Percentiles rank a stretch among this genome's conserved stretches.
phyloP scores from a whole-genome alignment of 2,888 invertebrate genomes.

The Atethmia centrago region DNA sequence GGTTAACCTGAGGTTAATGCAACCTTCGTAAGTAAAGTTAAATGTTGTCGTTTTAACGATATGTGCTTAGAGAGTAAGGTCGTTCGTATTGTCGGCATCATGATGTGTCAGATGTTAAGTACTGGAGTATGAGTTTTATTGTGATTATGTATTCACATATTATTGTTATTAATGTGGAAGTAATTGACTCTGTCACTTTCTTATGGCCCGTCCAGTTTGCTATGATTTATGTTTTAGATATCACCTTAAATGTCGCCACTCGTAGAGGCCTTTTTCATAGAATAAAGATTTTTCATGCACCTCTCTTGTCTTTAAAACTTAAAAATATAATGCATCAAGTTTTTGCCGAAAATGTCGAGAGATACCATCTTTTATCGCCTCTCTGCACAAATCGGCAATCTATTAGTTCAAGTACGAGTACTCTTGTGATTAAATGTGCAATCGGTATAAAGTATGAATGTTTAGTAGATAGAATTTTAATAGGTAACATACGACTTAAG shows the following conservation, averaged over 20 bases:
- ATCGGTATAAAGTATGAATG: background rate
- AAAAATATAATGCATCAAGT: background rate
- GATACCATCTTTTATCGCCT: background rate
- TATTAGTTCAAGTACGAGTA: background rate
- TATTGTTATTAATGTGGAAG: background rate
- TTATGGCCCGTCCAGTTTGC: too few relatives aligned
- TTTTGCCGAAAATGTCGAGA: background rate
- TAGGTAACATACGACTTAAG: background rate
- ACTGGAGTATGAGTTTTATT: background rate
- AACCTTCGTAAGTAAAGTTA: constrained; percentile 63
- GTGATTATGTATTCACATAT: background rate
- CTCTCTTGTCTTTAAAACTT: background rate
- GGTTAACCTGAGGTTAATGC: constrained; percentile 72
- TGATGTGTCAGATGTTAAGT: background rate
- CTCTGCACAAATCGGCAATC: background rate
- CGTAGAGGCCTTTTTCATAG: background rate
- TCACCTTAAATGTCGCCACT: background rate
- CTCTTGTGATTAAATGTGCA: background rate
- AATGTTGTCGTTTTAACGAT: constrained; percentile 47
- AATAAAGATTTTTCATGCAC: background rate
- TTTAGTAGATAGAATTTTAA: background rate
- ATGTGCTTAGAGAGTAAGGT: constrained; percentile 41
- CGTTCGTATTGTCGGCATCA: background rate
- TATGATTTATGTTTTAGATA: too few relatives aligned
- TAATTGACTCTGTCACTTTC: too few relatives aligned